Conservation (phyloP, 2,888 invertebrate genomes). For the Dorcus parallelipipedus region DNA sequence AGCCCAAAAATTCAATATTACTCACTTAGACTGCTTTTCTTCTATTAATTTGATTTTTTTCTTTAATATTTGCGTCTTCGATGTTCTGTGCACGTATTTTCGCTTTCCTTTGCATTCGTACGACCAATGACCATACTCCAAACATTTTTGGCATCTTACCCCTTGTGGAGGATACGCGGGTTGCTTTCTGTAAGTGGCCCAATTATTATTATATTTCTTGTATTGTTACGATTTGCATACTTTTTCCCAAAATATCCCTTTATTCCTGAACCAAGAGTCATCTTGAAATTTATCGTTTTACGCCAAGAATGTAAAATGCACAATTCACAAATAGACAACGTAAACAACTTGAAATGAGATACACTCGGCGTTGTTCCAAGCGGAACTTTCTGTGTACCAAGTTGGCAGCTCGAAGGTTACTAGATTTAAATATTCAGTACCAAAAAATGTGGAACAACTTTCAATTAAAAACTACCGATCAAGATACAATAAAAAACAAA, state of each 20-base stretch:
- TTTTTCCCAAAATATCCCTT: constrained; percentile 15
- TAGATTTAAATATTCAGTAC: too few relatives aligned
- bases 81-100: constrained; percentile 80
- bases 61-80: constrained; percentile 76
- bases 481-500: too few relatives aligned
- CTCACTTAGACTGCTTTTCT: constrained; percentile 29
- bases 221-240: constrained; percentile 3
- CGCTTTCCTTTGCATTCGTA: constrained; percentile 90
- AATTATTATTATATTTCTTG: background rate
- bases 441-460: too few relatives aligned
- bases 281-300: background rate
- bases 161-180: constrained; percentile 67
- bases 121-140: constrained; percentile 92
- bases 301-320: too few relatives aligned
- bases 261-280: constrained; percentile 13
- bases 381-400: too few relatives aligned
- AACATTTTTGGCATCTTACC: constrained; percentile 86
- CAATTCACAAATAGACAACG: background rate
- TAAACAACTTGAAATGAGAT: background rate
- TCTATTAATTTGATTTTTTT: constrained; percentile 59
- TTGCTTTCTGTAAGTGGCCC: constrained; percentile 52
- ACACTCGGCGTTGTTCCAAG: too few relatives aligned
- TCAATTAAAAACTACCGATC: too few relatives aligned
- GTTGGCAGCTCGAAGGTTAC: too few relatives aligned
- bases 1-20: background rate